phyloP scores from a whole-genome alignment of 2,888 invertebrate species.

The Rhingia rostrata region DNA sequence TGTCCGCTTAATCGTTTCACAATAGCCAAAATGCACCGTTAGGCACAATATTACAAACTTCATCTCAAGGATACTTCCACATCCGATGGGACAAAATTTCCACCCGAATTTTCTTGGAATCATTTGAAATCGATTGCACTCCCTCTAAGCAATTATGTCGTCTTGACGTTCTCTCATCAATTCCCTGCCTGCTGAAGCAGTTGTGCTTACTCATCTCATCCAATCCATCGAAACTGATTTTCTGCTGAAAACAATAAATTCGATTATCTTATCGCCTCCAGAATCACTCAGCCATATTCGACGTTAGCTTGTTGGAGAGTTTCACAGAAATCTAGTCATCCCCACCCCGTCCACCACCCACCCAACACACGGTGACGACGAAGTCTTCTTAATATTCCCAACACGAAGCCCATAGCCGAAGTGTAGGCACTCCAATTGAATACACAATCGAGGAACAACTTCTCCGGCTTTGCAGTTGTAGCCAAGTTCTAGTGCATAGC shows the following conservation, averaged over 20 bases:
- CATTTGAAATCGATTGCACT: too few species aligned
- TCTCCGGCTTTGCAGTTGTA: conserved; percentile 13
- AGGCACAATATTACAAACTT: too few species aligned
- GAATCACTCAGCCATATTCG: conserved; percentile 14
- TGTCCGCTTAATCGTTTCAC: too few species aligned
- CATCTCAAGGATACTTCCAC: too few species aligned
- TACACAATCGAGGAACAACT: conserved; percentile 46
- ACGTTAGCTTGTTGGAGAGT: conserved; percentile 14
- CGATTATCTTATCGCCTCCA: conserved; percentile 36
- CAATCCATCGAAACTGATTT: conserved; percentile 12
- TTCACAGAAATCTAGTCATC: conserved; percentile 20
- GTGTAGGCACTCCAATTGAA: conserved; percentile 58
- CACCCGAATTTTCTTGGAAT: too few species aligned
- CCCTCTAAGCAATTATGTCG: too few species aligned
- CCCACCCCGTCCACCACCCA: background rate
- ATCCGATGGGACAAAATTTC: too few species aligned
- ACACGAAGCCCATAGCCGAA: conserved; percentile 46
- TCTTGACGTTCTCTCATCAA: too few species aligned
- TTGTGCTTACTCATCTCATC: background rate
- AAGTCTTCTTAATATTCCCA: conserved; percentile 42
- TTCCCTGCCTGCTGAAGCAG: background rate
- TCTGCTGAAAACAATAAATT: conserved; percentile 38
- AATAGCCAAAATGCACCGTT: too few species aligned
- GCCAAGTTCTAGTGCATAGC: background rate
- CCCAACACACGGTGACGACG: background rate